A percentile compares a stretch with the other conserved stretches of the same genome.
Evolutionary conservation across 2,888 invertebrate species (phyloP).

Genomic region (Hypselothyrea guttata): DNA sequence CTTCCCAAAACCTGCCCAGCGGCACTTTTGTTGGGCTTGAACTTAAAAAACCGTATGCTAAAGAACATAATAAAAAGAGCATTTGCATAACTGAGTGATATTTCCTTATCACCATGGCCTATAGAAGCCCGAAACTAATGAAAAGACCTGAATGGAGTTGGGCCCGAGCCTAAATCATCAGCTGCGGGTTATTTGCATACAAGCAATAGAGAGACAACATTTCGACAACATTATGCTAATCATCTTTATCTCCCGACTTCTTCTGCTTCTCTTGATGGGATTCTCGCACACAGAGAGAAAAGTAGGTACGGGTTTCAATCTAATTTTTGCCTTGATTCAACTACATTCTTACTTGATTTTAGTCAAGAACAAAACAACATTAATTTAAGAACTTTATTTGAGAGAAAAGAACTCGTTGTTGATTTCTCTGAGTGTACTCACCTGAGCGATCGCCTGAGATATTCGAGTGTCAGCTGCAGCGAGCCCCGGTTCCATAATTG

Average conservation of each 20-base stretch:
- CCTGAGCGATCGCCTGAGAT: constrained; percentile 81
- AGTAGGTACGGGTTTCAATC: too few species aligned
- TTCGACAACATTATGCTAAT: constrained; percentile 61
- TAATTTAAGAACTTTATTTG: too few species aligned
- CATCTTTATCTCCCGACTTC: constrained; percentile 34
- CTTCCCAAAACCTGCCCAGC: too few species aligned
- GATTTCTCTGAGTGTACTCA: too few species aligned
- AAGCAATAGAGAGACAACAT: too few species aligned
- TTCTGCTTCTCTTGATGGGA: not conserved
- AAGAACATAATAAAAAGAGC: constrained; percentile 14
- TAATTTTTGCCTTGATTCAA: too few species aligned
- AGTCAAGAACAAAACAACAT: too few species aligned
- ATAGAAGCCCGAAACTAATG: constrained; percentile 37
- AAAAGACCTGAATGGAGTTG: constrained; percentile 40
- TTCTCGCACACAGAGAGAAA: too few species aligned
- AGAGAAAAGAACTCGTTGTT: too few species aligned
- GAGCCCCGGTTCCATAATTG: constrained; percentile 83
- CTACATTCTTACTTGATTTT: too few species aligned
- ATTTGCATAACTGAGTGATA: constrained; percentile 35
- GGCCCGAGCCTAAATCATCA: constrained; percentile 45
- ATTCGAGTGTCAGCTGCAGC: constrained; percentile 80
- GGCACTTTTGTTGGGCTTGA: not conserved
- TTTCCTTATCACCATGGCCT: constrained; percentile 18
- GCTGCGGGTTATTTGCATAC: constrained; percentile 63
- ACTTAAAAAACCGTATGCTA: not conserved